A percentile compares a stretch with the other conserved stretches of the same genome.
phyloP scores from a whole-genome alignment of 2,797 vertebrate species.

The Phoebastria nigripes region DNA sequence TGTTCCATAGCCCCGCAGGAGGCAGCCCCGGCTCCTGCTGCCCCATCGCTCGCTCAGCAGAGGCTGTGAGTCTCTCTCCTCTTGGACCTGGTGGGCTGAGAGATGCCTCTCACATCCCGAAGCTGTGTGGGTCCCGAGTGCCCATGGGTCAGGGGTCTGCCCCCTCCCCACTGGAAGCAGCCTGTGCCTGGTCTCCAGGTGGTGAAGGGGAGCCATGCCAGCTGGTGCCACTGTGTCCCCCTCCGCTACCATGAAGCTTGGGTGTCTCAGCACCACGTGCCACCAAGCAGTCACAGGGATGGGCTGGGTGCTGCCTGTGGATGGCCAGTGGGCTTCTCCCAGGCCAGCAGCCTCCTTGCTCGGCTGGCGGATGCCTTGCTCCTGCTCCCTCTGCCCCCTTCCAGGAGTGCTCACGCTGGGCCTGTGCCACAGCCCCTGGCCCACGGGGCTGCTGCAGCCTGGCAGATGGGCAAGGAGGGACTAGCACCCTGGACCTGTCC shows the following conservation, averaged over 20 bases:
- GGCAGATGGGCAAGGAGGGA: neutral
- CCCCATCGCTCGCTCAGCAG: neutral
- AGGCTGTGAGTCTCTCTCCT: slow-evolving; percentile 42
- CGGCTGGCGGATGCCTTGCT: neutral
- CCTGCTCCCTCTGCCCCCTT: neutral
- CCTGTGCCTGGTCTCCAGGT: neutral
- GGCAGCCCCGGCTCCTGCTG: neutral
- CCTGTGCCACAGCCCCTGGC: neutral
- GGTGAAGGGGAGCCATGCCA: neutral
- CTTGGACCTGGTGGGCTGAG: slow-evolving; percentile 18
- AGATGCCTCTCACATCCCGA: slow-evolving; percentile 1
- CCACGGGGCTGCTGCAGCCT: neutral
- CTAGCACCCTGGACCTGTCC: neutral
- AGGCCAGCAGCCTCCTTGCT: neutral
- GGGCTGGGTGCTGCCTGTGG: neutral
- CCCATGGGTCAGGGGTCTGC: neutral
- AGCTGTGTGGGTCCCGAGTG: neutral
- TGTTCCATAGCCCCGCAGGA: slow-evolving; percentile 8
- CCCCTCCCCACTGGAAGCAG: neutral
- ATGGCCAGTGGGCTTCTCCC: neutral
- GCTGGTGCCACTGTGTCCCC: neutral
- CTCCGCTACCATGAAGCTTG: neutral
- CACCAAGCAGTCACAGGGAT: neutral
- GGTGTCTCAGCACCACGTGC: neutral
- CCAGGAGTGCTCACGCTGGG: neutral